Percentiles rank a stretch among this genome's conserved stretches.
These are phyloP conservation scores for Elgaria multicarinata DNA, from an alignment of 2,113 vertebrate genomes.

Conservation along the genomic window DNA sequence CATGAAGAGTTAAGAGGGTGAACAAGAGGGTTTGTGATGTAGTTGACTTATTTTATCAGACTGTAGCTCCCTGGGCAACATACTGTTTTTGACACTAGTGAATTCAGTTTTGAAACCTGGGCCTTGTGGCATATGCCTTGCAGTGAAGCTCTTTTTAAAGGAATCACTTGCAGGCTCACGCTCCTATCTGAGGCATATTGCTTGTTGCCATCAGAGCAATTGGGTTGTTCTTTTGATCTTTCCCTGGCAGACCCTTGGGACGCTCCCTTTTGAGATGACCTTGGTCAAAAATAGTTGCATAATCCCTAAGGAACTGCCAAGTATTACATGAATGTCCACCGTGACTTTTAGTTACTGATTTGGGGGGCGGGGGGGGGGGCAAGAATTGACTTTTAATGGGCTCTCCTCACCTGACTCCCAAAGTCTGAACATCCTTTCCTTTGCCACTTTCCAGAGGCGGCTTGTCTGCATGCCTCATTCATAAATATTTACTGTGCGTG, in stretches of 20 bases:
- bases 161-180: too few relatives aligned
- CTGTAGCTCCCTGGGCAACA: too few relatives aligned
- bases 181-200: background rate
- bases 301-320: background rate
- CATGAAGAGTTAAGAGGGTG: too few relatives aligned
- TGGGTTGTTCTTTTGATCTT: background rate
- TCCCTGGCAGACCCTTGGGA: background rate
- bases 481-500: conserved; percentile 6
- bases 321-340: background rate
- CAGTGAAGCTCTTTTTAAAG: too few relatives aligned
- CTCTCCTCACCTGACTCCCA: background rate
- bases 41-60: too few relatives aligned
- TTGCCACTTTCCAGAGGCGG: background rate
- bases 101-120: too few relatives aligned
- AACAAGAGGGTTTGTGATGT: too few relatives aligned
- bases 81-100: too few relatives aligned
- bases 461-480: background rate
- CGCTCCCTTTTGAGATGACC: background rate
- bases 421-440: background rate
- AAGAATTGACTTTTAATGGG: background rate
- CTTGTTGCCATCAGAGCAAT: background rate
- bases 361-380: too few relatives aligned
- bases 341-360: background rate
- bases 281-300: background rate
- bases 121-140: too few relatives aligned